Evolutionary conservation across 2,888 invertebrate genomes (phyloP), one percentile per base, ranked within the genome.

Genomic region (Tromatobia lineatoria): DNA sequence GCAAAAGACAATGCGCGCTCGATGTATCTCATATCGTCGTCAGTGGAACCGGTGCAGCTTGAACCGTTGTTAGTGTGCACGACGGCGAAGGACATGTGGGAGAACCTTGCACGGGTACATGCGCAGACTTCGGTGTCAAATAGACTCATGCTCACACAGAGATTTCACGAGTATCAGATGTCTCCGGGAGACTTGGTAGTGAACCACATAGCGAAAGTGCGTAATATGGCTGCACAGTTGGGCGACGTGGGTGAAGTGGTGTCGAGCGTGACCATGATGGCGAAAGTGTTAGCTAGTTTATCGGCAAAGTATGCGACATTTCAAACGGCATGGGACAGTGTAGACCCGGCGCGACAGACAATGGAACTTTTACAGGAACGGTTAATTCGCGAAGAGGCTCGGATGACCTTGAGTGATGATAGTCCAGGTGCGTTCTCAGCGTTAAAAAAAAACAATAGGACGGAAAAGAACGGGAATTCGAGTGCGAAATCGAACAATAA

Each of bases 61-160:
- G 79, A 88, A n/a, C 80, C 71, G 45, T 23, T 90, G 23, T 13
- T 89, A 8, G 82, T 45, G 3, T 88, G 89, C 20, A 61, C 67
- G 3, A 88, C 88, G 0, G 88, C 88, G 0, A 73, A 71, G 0
- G 74, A 89, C 29, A 90, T 89, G 88, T 90, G 89, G 88, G 69
- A 54, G 0, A 87, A 69, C 10, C 64, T 90, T 1, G 8, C 3
- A 0, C 25, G 34, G 1, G 82, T 90, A 8, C 88, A 90, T 52
- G 89, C 89, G 70, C 89, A 89, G 42, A 88, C 87, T 69, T 87
- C 86, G 0, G 86, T 80, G 10, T 81, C 89, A 18, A 88, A 89
- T 29, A 88, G 89, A 57, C 47, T 90, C n/a, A 0, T 86, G 10
- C 25, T 89, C 2, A 74, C 67, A 20, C 83, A 87, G 66, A 80